A percentile compares a stretch with the other conserved stretches of the same genome.
These are phyloP conservation scores for Himalopsyche tibetana DNA, from an alignment of 2,888 invertebrate species.

Conservation along the genomic window DNA sequence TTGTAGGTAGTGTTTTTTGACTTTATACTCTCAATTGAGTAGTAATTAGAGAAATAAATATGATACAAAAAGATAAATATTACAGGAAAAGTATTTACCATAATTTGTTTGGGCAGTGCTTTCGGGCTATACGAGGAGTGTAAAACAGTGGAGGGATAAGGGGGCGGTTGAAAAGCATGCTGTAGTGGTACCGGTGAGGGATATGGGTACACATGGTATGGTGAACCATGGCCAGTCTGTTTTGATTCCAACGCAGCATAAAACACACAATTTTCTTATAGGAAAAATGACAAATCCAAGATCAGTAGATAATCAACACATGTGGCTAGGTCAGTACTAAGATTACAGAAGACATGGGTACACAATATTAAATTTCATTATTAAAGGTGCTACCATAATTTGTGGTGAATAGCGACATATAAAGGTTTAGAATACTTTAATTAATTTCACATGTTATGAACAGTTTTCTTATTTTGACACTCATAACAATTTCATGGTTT, in stretches of 20 bases:
- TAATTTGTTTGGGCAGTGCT: constrained; percentile 77
- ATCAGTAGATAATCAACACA: background rate
- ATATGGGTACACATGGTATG: constrained; percentile 86
- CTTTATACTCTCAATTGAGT: no score
- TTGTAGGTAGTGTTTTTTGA: no score
- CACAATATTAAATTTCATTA: background rate
- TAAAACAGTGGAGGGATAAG: constrained; percentile 72
- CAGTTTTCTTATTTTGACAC: no score
- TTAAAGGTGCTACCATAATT: background rate
- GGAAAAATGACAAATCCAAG: constrained; percentile 41
- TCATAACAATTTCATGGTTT: no score
- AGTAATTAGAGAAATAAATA: background rate
- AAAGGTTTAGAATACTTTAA: no score
- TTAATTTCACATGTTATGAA: no score
- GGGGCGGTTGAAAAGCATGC: constrained; percentile 79
- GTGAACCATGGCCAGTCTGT: constrained; percentile 81
- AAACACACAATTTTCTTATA: constrained; percentile 44
- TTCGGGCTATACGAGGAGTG: constrained; percentile 80
- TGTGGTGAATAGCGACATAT: no score
- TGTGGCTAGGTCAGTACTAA: background rate
- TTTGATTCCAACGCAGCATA: constrained; percentile 57
- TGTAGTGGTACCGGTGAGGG: constrained; percentile 79
- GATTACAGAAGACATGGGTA: background rate
- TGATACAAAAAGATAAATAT: background rate
- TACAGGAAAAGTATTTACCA: constrained; percentile 71